Evolutionary conservation across 2,888 invertebrate species (phyloP), one percentile per base, ranked within the genome.

Genomic region (Stenolophus ochropezus): DNA sequence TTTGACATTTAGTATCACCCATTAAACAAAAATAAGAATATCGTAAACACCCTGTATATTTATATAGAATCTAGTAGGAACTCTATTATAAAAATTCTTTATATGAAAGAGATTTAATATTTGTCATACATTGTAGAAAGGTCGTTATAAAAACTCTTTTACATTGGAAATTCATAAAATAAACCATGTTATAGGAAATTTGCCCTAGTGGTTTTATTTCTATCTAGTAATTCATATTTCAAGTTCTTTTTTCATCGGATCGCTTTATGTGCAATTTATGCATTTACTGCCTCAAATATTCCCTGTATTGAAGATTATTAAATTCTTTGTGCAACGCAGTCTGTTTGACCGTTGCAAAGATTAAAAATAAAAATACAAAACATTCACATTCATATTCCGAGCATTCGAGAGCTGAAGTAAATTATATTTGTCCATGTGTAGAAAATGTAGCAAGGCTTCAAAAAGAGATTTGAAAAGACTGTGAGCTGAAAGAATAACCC

Each of bases 381-480:
- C 33, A 33, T 33, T 1, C 33, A 33, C 33, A 33, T 33, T 33
- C 33, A 33, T 33, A 33, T 33, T 33, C 33, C 1, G 4, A 33
- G 33, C 33, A 33, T 33, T 33, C 33, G 33, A 51, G 51, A 16
- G 18, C 14, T 51, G 51, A 51, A 51, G 18, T 51, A 51, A 51
- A 51, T 51, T 51, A 51, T 51, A 51, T 51, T 51, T 51, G 51
- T 51, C 51, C 51, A 51, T 51, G 51, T 51, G 6, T n/a, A 18
- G 16, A 14, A 51, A 51, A 18, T 18, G 14, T 51, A 2, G 8
- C 16, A 51, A 51, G 6, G 51, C 51, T 51, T 51, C 51, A 51
- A 51, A 51, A 42, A 42, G 33, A 51, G 16, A 51, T 51, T 51
- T 51, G 51, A 51, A 51, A 51, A 16, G 51, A 51, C 14, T 42